Percentiles rank a stretch among this genome's conserved stretches.
These are phyloP conservation scores for Uloborus diversus DNA, from an alignment of 1,140 invertebrate species.

Conservation along the genomic window DNA sequence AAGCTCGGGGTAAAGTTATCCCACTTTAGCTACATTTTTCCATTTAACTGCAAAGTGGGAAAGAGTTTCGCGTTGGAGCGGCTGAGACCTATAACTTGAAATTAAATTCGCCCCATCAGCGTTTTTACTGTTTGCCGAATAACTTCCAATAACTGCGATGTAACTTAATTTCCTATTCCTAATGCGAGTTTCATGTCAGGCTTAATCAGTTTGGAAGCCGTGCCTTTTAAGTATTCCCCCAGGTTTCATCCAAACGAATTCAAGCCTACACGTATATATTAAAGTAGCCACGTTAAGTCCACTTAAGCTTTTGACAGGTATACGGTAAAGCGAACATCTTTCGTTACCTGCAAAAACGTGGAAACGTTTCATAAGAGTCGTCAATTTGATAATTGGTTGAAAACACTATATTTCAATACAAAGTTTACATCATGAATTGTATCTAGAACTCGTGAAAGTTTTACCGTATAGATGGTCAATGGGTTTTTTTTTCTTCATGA, in stretches of 20 bases:
- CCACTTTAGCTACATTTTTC: constrained; percentile 29
- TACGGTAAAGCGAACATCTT: constrained; percentile 7
- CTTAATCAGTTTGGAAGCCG: constrained; percentile 48
- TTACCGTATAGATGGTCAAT: too few species aligned
- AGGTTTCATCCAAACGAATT: constrained; percentile 21
- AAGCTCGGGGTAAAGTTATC: neutral
- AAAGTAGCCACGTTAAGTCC: constrained; percentile 41
- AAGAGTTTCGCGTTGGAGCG: neutral
- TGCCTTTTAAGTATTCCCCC: constrained; percentile 42
- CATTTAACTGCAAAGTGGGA: constrained; percentile 32
- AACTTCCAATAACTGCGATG: constrained; percentile 52
- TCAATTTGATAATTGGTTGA: too few species aligned
- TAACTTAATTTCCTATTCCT: constrained; percentile 54
- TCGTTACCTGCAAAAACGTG: constrained; percentile 27
- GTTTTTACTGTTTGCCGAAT: constrained; percentile 52
- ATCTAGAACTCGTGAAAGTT: too few species aligned
- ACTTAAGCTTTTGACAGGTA: constrained; percentile 44
- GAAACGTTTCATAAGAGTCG: too few species aligned
- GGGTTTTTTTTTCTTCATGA: too few species aligned
- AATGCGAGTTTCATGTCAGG: constrained; percentile 53
- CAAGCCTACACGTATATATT: constrained; percentile 33
- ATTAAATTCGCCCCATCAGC: constrained; percentile 45
- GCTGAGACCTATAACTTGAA: constrained; percentile 49
- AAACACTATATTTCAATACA: too few species aligned
- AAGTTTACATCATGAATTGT: too few species aligned